These are phyloP conservation scores for Rhadina sibilatrix DNA, from an alignment of 2,113 vertebrate genomes.

Conservation along the genomic window DNA sequence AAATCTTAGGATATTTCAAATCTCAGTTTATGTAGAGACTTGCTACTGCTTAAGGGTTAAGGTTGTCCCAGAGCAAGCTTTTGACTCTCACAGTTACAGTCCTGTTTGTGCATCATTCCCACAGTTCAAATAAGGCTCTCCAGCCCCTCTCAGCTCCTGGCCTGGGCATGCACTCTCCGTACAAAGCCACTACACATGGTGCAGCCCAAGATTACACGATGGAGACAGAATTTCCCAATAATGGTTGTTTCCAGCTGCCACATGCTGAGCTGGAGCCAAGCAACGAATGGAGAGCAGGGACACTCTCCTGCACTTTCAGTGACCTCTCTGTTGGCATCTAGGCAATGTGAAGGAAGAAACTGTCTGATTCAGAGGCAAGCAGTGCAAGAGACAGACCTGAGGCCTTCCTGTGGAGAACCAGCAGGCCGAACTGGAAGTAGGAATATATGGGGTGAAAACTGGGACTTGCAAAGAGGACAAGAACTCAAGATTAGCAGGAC, in stretches of 20 bases:
- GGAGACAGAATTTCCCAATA: not conserved
- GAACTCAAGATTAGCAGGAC: not conserved
- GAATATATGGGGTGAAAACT: not conserved
- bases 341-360: not conserved
- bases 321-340: conserved; percentile 36
- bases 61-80: not conserved
- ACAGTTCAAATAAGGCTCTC: not conserved
- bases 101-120: not conserved
- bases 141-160: not conserved
- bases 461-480: not conserved
- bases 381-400: not conserved
- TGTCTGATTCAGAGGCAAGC: not conserved
- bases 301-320: conserved; percentile 19
- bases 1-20: not conserved
- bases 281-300: not conserved
- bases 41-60: conserved; percentile 21
- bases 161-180: not conserved
- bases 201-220: not conserved
- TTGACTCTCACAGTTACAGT: not conserved
- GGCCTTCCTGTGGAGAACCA: not conserved
- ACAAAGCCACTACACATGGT: conserved; percentile 5
- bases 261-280: not conserved
- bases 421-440: not conserved
- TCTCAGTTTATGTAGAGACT: not conserved
- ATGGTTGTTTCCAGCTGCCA: conserved; percentile 31